These are phyloP conservation scores for Rattus rattus DNA, from an alignment of 2,113 vertebrate genomes.

Conservation along the genomic window DNA sequence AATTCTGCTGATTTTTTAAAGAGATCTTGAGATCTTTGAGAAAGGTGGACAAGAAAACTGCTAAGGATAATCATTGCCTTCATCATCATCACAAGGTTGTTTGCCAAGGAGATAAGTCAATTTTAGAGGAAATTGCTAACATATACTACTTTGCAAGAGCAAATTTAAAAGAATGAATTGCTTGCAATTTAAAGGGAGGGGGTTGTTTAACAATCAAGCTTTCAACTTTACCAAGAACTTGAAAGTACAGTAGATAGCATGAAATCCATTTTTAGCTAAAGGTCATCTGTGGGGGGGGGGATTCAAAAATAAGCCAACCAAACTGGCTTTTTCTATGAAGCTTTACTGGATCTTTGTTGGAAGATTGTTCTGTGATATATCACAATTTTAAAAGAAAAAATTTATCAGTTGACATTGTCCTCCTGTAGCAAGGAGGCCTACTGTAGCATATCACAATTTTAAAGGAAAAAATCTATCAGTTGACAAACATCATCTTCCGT, in stretches of 20 bases:
- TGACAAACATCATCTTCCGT: neutral
- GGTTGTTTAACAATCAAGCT: conserved; percentile 57
- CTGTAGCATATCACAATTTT: conserved; percentile 18
- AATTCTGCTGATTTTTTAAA: conserved; percentile 66
- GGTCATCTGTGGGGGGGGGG: neutral
- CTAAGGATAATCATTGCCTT: neutral
- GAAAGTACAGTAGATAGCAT: conserved; percentile 60
- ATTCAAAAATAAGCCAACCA: neutral
- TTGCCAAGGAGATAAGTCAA: conserved; percentile 74
- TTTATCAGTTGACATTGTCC: neutral
- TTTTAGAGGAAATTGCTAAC: conserved; percentile 79
- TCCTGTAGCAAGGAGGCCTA: neutral
- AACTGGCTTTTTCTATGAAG: conserved; percentile 9
- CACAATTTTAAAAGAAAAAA: conserved; percentile 45
- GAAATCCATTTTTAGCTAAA: conserved; percentile 73
- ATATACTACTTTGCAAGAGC: conserved; percentile 59
- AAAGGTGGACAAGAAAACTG: conserved; percentile 43
- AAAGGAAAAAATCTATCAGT: neutral
- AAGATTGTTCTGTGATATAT: neutral
- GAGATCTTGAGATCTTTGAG: conserved; percentile 41
- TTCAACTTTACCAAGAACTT: conserved; percentile 78
- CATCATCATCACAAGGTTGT: conserved; percentile 58
- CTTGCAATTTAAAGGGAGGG: conserved; percentile 57
- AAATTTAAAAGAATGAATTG: conserved; percentile 69
- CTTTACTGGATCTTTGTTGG: neutral